Evolutionary conservation across 2,797 vertebrate species (phyloP), one percentile per base, ranked within the genome.

Genomic region (Chiroxiphia lanceolata): DNA sequence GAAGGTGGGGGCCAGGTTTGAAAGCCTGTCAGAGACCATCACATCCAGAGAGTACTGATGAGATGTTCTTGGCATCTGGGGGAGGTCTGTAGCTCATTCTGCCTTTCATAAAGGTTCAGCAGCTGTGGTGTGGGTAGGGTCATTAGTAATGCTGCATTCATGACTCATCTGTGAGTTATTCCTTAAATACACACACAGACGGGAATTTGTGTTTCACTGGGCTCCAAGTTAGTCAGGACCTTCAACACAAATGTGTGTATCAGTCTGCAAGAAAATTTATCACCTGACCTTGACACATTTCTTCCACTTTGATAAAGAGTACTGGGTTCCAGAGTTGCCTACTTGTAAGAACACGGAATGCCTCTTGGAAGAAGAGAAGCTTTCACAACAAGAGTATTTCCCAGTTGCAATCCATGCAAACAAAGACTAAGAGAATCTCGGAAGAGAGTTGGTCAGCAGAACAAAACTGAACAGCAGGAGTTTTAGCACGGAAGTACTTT

Each of bases 141-240:
- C 96, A 96, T 96, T 96, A 95, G 93, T 87, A 95, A 96, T 94
- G 95, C 85, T 70, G 95, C 81, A 68, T 76, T 91, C 68, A 61
- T 96, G 95, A 97, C 90, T 97, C 95, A 97, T 94, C 83, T 84
- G 74, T 85, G 82, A 70, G 74, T 81, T 96, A 95, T 87, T 91
- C 93, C 88, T 94, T 83, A 92, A 93, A 96, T 94, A 96, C 36
- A 92, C 85, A 92, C 11, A 64, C 3, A 95, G 38, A 50, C n/a
- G 90, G 83, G 56, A 92, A 68, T 91, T 89, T 92, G 26, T 93
- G 54, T 77, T 95, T 94, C 83, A 85, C 68, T 40, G 44, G 54
- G 77, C 72, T 92, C 61, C 61, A 34, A 38, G n/a, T 23, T 48
- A 48, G 80, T 78, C 59, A 65, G 60, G 60, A 84, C 74, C 48